These are phyloP conservation scores for Nannoperca australis DNA, from an alignment of 2,797 vertebrate genomes.

Conservation along the genomic window DNA sequence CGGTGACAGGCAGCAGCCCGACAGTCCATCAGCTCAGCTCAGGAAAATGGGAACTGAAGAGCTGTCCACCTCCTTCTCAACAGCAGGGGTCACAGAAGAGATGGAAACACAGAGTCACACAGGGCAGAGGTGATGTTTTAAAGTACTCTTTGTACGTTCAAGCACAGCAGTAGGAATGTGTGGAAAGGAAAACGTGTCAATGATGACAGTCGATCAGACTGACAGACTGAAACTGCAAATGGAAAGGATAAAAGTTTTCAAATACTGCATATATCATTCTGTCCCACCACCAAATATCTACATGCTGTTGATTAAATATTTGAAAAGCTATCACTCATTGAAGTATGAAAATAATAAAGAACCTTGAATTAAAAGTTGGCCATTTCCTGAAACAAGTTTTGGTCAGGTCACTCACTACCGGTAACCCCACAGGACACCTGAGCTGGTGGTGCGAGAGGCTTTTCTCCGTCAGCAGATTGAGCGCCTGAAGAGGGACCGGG, in stretches of 20 bases:
- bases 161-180: neutral
- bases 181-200: neutral
- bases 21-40: conserved; percentile 49
- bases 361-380: neutral
- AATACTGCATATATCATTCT: neutral
- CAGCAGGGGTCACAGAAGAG: conserved; percentile 74
- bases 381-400: too few species aligned
- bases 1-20: conserved; percentile 44
- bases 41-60: conserved; percentile 66
- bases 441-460: conserved; percentile 63
- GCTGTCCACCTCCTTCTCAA: conserved; percentile 79
- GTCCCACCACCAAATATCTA: neutral
- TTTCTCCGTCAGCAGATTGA: conserved; percentile 82
- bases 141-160: conserved; percentile 26
- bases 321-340: neutral
- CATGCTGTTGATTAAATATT: neutral
- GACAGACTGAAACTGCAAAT: neutral
- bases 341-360: neutral
- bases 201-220: neutral
- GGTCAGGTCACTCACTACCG: neutral
- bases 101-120: conserved; percentile 36
- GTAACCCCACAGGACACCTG: conserved; percentile 57
- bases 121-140: conserved; percentile 66
- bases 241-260: neutral
- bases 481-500: conserved; percentile 81